Evolutionary conservation across 1,140 invertebrate genomes (phyloP), one percentile per base, ranked within the genome.

Genomic region (Batillaria attramentaria): DNA sequence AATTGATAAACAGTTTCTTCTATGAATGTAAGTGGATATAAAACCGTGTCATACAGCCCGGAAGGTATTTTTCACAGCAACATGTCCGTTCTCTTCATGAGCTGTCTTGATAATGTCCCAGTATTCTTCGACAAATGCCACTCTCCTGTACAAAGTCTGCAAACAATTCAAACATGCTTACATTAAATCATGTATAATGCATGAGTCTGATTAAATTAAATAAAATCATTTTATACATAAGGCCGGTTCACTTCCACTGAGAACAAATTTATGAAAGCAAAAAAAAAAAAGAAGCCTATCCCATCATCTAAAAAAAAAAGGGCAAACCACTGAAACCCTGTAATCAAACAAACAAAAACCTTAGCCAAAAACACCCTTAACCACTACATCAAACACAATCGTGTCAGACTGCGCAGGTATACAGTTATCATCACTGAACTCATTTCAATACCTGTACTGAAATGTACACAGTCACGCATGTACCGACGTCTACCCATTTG

Each of bases 1-100:
- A 62, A n/a, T 6, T 10, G 31, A 62, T 62, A 5, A 18, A 62
- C 6, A 28, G 20, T 60, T 43, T 16, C 70, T 81, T 39, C n/a
- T n/a, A n/a, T n/a, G n/a, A n/a, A n/a, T n/a, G n/a, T n/a, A n/a
- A n/a, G n/a, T n/a, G n/a, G n/a, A n/a, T n/a, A n/a, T n/a, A n/a
- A 5, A 18, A 62, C 6, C 20, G 20, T 60, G 33, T 16, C 70
- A 78, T 39, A 81, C 80, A 39, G 80, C 70, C 28, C 57, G 31
- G 46, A 74, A 81, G 18, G 80, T 81, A 28, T 81, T 76, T 60
- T 72, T 42, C 33, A 78, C 75, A 31, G 76, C 80, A 57, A 81
- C 73, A 28, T 81, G 80, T 35, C 80, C 80, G 78, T 81, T 81
- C 60, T 81, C 80, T 24, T 62, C 77, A 70, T 81, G 80, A n/a